These are phyloP conservation scores for Pachliopta kotzebuea DNA, from an alignment of 2,888 invertebrate species.

Conservation along the genomic window DNA sequence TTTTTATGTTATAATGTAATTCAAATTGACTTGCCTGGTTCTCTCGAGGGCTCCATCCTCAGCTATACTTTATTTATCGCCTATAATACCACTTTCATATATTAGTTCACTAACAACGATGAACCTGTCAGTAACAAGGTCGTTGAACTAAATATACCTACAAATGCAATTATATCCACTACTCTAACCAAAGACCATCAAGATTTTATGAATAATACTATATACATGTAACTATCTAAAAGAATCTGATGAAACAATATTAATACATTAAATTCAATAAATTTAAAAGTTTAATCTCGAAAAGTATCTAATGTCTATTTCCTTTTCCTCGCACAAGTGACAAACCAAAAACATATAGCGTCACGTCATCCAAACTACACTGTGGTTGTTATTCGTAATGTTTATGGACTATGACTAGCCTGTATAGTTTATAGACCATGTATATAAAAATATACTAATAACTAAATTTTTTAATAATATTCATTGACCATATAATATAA, in stretches of 20 bases:
- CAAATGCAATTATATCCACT: constrained; percentile 58
- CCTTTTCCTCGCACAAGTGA: constrained; percentile 47
- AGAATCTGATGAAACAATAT: constrained; percentile 30
- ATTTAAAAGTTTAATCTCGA: constrained; percentile 42
- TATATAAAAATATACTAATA: background rate
- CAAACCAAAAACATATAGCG: constrained; percentile 58
- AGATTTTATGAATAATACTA: constrained; percentile 44
- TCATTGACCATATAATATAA: too few species aligned
- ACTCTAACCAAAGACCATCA: constrained; percentile 43
- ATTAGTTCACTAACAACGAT: constrained; percentile 72
- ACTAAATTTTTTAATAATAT: too few species aligned
- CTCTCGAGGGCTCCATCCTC: constrained; percentile 77
- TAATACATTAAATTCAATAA: constrained; percentile 32
- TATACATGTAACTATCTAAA: constrained; percentile 30
- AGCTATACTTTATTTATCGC: constrained; percentile 55
- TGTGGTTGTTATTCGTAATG: constrained; percentile 6
- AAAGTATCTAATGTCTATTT: constrained; percentile 33
- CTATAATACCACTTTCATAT: constrained; percentile 71
- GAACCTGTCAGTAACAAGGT: constrained; percentile 81
- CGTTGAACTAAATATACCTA: constrained; percentile 80
- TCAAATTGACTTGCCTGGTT: constrained; percentile 62
- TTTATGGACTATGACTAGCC: constrained; percentile 2
- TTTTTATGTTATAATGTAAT: background rate
- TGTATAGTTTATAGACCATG: background rate
- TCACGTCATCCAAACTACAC: constrained; percentile 56